These are phyloP conservation scores for Gila robusta DNA, from an alignment of 2,797 vertebrate genomes.

Conservation along the genomic window DNA sequence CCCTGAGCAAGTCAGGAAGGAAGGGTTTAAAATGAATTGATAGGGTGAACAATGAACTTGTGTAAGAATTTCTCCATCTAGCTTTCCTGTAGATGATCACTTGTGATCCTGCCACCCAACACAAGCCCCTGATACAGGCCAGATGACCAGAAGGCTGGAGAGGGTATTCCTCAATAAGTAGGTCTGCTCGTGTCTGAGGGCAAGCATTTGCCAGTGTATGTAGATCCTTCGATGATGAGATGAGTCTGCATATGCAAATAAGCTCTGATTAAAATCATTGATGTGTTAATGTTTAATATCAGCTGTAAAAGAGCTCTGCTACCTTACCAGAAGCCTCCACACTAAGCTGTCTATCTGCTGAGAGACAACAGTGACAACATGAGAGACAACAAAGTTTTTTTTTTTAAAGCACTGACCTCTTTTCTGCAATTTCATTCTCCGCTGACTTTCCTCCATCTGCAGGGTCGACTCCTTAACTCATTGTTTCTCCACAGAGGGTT, in stretches of 20 bases:
- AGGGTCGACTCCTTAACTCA: not conserved
- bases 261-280: slow-evolving; percentile 72
- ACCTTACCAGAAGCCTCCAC: slow-evolving; percentile 41
- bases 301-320: slow-evolving; percentile 66
- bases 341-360: not conserved
- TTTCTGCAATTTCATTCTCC: slow-evolving; percentile 58
- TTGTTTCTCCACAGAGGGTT: not conserved
- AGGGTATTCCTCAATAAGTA: slow-evolving; percentile 10
- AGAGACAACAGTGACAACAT: not conserved
- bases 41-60: not conserved
- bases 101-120: not conserved
- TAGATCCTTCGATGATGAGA: not conserved
- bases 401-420: slow-evolving; percentile 71
- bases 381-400: not conserved
- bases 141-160: not conserved
- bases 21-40: not conserved
- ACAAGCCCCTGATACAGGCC: not conserved
- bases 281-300: slow-evolving; percentile 75
- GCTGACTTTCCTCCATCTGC: not conserved
- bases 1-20: not conserved
- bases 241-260: slow-evolving; percentile 72
- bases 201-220: not conserved
- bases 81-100: not conserved
- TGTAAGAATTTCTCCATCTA: not conserved
- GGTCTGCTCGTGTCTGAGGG: slow-evolving; percentile 42